Conservation (phyloP, 2,797 vertebrate genomes). For the Esox masquinongy region DNA sequence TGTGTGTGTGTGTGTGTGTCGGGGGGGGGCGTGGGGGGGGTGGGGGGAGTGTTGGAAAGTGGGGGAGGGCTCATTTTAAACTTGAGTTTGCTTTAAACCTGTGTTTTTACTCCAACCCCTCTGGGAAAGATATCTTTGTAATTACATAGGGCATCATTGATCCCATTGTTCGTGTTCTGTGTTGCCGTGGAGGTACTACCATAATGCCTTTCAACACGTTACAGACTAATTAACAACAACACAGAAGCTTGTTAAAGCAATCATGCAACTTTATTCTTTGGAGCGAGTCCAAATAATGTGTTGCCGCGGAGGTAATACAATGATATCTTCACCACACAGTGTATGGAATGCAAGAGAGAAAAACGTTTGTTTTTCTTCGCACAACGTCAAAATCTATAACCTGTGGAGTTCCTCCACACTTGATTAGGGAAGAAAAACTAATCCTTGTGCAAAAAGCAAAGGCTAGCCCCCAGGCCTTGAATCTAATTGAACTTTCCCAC, state of each 20-base stretch:
- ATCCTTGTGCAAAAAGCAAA: conserved; percentile 46
- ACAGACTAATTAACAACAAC: conserved; percentile 52
- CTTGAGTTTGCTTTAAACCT: conserved; percentile 23
- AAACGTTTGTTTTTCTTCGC: conserved; percentile 46
- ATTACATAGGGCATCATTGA: conserved; percentile 31
- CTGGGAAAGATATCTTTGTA: conserved; percentile 30
- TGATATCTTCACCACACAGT: conserved; percentile 23
- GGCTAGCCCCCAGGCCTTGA: conserved; percentile 44
- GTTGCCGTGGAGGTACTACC: conserved; percentile 38
- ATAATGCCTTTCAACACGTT: conserved; percentile 51
- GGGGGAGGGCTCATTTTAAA: background rate
- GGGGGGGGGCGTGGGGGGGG: too few relatives aligned
- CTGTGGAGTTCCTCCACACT: conserved; percentile 62
- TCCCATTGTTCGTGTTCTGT: conserved; percentile 45
- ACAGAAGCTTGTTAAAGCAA: conserved; percentile 50
- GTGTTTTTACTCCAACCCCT: conserved; percentile 32
- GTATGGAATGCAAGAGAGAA: conserved; percentile 17
- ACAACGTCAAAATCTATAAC: conserved; percentile 55
- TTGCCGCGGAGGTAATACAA: background rate
- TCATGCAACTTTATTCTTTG: conserved; percentile 25
- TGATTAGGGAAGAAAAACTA: conserved; percentile 70
- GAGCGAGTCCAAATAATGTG: conserved; percentile 28
- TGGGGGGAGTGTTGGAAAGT: too few relatives aligned
- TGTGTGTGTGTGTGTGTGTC: too few relatives aligned
- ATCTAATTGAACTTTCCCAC: conserved; percentile 73